Evolutionary conservation across 1,140 invertebrate genomes (phyloP), one percentile per base, ranked within the genome.

Genomic region (Drosophila punjabiensis): DNA sequence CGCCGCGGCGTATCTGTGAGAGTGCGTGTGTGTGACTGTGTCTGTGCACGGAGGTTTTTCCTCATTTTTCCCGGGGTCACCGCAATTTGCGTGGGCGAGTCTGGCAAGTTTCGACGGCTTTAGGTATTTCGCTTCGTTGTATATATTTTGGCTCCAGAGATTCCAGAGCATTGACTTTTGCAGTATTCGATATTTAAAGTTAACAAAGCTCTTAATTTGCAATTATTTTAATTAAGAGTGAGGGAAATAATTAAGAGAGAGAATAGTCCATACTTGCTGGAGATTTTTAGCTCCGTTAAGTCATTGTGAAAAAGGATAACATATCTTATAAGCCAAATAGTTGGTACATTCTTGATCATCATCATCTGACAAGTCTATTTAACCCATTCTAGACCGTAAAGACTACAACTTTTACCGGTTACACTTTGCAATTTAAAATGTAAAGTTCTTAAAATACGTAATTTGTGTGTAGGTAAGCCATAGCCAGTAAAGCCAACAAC

Each of bases 41-140:
- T 43, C 41, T 56, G 68, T 32, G 48, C 18, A 24, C 52, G 39
- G 64, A 39, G 45, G 45, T 52, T 76, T 75, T 53, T 58, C 50
- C 41, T 39, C 45, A 43, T 69, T 69, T 77, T 77, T 61, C 60
- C 60, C 67, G 76, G 75, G 74, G 33, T 69, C 41, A 63, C 76
- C 76, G 63, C 75, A 45, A 65, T 69, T 78, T 82, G 76, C 79
- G 76, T 87, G 83, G 70, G 84, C 76, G 52, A 68, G 82, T 82
- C 82, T 82, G 79, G 63, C 82, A 78, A 85, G 76, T 75, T 83
- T 32, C 39, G 20, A n/a, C 59, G 50, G 41, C 61, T 52, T 62
- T 52, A 24, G 52, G 33, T 37, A n/a, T 71, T 33, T 47, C 14
- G 16, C 39, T 41, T 20, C 13, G n/a, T 24, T 24, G 30, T 24